Evolutionary conservation across 2,113 vertebrate genomes (phyloP).

Genomic region (Neoarius graeffei): DNA sequence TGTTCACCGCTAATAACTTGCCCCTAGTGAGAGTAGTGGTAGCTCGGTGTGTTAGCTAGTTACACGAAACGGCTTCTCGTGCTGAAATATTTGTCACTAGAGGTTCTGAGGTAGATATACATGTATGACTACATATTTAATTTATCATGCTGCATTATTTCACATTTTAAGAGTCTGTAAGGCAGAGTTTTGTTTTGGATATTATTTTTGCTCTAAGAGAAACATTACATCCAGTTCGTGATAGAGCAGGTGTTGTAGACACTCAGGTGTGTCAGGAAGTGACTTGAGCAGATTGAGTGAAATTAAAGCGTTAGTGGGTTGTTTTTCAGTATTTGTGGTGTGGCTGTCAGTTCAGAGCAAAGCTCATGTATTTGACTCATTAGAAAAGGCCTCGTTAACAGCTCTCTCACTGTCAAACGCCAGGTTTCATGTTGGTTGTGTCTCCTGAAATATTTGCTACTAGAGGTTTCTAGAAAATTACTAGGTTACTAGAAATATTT

Average conservation of each 20-base stretch:
- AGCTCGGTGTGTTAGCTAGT: background rate
- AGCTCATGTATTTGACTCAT: background rate
- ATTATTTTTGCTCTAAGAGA: background rate
- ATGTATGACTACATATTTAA: too few relatives aligned
- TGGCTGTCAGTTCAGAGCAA: background rate
- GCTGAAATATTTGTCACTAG: too few relatives aligned
- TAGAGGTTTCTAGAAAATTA: too few relatives aligned
- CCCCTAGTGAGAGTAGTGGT: background rate
- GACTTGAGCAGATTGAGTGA: background rate
- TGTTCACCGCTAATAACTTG: background rate
- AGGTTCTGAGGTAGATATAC: too few relatives aligned
- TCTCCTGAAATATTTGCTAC: background rate
- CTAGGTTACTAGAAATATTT: too few relatives aligned
- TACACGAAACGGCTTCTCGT: background rate
- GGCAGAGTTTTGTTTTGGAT: background rate
- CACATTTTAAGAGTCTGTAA: background rate
- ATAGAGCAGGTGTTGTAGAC: background rate
- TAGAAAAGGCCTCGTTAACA: background rate
- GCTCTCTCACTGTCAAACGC: background rate
- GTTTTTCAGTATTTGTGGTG: background rate
- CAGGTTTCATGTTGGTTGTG: background rate
- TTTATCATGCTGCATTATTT: background rate
- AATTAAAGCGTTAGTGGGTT: background rate
- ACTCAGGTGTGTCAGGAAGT: conserved; percentile 15
- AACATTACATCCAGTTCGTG: background rate